Conservation (phyloP, 2,797 vertebrate genomes). For the Orientallactaga sibirica region DNA sequence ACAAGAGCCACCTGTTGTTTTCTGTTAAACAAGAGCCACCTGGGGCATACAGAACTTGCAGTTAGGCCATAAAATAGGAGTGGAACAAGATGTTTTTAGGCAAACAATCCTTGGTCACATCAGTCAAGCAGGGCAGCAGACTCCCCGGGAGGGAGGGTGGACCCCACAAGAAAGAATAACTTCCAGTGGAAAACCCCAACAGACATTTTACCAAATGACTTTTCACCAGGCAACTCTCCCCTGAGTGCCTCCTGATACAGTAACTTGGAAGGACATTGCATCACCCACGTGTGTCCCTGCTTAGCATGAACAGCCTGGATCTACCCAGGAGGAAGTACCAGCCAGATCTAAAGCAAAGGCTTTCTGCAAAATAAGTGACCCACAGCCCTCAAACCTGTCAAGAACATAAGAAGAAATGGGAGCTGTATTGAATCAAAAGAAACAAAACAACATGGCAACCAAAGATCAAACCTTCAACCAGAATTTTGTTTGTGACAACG, state of each 20-base stretch:
- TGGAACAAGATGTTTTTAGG: too few species aligned
- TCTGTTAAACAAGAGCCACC: too few species aligned
- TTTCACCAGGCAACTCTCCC: neutral
- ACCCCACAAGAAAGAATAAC: constrained; percentile 6
- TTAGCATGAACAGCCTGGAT: neutral
- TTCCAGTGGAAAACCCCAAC: neutral
- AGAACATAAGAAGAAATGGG: neutral
- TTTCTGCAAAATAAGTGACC: neutral
- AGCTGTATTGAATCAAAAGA: neutral
- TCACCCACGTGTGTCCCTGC: neutral
- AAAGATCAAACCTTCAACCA: neutral
- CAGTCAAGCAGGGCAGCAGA: too few species aligned
- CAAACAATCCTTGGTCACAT: too few species aligned
- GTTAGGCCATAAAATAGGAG: too few species aligned
- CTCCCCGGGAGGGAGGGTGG: too few species aligned
- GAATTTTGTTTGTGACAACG: neutral
- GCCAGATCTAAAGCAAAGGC: neutral
- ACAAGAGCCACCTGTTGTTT: too few species aligned
- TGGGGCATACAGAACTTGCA: too few species aligned
- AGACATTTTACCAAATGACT: neutral
- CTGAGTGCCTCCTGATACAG: accelerated
- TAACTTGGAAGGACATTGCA: neutral
- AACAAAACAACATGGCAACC: neutral
- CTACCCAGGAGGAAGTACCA: neutral
- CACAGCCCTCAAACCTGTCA: neutral